Conservation (phyloP, 2,113 vertebrate species). For the Regulus satrapa region DNA sequence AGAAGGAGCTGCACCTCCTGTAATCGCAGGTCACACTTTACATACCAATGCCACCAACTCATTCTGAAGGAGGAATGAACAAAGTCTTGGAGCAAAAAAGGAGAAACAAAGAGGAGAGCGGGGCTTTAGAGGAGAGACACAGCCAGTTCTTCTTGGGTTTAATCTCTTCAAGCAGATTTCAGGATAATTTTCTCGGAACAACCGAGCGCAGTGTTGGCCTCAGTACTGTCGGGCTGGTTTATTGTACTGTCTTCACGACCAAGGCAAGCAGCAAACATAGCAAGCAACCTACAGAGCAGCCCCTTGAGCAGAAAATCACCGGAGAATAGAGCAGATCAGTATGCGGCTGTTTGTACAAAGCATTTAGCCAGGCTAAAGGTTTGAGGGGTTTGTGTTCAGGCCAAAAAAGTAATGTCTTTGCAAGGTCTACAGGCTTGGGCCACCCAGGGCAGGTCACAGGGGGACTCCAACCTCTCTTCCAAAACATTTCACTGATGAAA, state of each 20-base stretch:
- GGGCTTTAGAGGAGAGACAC: slow-evolving; percentile 41
- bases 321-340: slow-evolving; percentile 55
- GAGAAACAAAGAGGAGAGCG: slow-evolving; percentile 4
- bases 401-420: slow-evolving; percentile 67
- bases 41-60: slow-evolving; percentile 32
- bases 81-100: not conserved
- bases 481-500: slow-evolving; percentile 55
- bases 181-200: slow-evolving; percentile 37
- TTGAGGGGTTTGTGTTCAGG: slow-evolving; percentile 62
- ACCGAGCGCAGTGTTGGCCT: slow-evolving; percentile 4
- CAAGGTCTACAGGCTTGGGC: slow-evolving; percentile 62
- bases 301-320: slow-evolving; percentile 65
- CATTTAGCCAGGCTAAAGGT: slow-evolving; percentile 51
- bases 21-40: not conserved
- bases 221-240: not conserved
- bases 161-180: slow-evolving; percentile 57
- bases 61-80: not conserved
- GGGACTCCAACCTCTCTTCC: slow-evolving; percentile 55
- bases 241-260: not conserved
- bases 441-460: slow-evolving; percentile 67
- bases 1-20: not conserved
- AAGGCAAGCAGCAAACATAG: slow-evolving; percentile 35
- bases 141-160: slow-evolving; percentile 65
- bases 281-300: slow-evolving; percentile 52
- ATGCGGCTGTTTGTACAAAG: slow-evolving; percentile 58